A percentile compares a stretch with the other conserved stretches of the same genome.
Conservation (phyloP, 2,113 vertebrate species). For the Danio rerio region DNA sequence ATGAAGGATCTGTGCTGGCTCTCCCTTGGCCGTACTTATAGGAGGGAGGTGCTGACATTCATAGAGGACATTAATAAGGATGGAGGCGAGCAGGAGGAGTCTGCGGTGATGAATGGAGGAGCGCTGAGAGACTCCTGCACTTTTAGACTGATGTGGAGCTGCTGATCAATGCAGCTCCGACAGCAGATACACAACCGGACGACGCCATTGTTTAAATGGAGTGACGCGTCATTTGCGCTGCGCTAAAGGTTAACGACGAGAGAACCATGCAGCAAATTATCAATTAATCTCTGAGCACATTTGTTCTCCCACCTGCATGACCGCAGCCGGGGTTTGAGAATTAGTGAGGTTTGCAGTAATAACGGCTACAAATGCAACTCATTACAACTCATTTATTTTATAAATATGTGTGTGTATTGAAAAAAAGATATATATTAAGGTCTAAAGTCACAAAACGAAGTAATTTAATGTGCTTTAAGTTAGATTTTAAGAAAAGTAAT, state of each 20-base stretch:
- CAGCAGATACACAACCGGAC: constrained; percentile 57
- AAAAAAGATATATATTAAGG: no score
- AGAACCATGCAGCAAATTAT: constrained; percentile 59
- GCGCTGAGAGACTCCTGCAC: constrained; percentile 50
- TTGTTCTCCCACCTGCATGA: neutral
- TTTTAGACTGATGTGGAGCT: constrained; percentile 54
- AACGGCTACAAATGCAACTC: no score
- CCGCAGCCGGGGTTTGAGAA: no score
- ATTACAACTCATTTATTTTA: no score
- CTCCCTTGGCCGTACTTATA: neutral
- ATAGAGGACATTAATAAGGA: constrained; percentile 62
- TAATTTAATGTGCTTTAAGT: no score
- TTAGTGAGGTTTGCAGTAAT: no score
- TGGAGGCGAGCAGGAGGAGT: constrained; percentile 44
- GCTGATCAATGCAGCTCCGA: constrained; percentile 65
- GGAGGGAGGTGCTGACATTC: constrained; percentile 49
- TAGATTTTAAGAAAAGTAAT: no score
- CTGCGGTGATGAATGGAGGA: constrained; percentile 60
- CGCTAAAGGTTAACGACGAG: constrained; percentile 66
- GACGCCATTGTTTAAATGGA: constrained; percentile 61
- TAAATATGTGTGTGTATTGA: no score
- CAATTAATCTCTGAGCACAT: constrained; percentile 57
- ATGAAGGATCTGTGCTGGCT: constrained; percentile 14
- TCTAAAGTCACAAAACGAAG: no score
- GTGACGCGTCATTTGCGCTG: constrained; percentile 60